Base-by-base conservation (phyloP, 2,888 invertebrate genomes). In the Metellina segmentata region DNA sequence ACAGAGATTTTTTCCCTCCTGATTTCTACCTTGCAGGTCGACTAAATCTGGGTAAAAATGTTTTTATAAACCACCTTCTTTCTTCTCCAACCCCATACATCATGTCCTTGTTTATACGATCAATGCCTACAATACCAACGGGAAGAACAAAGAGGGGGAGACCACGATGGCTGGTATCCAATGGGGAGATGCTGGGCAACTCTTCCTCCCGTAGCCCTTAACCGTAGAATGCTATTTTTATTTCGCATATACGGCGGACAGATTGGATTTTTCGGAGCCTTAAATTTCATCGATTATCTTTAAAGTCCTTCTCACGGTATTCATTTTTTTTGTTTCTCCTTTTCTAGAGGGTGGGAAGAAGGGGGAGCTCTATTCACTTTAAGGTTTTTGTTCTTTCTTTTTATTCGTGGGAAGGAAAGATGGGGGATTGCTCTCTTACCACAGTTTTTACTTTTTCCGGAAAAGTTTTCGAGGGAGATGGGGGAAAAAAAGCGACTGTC, bases 281-380 rank as follows among this genome's bases (percentile, higher is more conserved):
- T 85, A 90, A 89, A 90, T 90, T 85, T 78, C 78, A 90, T 90
- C 89, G 89, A 90, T 90, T 90, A 85, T 90, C 89, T 79, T 85
- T 85, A 90, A 85, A 90, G 78, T 79, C 79, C 77, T 87, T 87
- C 88, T 88, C 81, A 51, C 81, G 34, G 86, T 81, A 74, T 74
- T 53, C 72, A 88, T 77, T 69, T 75, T 72, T 83, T n/a, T 53
- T 20, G 77, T 86, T 79, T 85, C 48, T 87, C 78, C 51, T 87
- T 79, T 52, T 77, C 13, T 72, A 0, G 52, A 48, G 71, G 70
- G 49, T 48, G 13, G 75, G 34, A 34, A n/a, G 49, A 19, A 19
- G 48, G 49, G 69, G 11, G 20, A 5, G 69, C 49, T 16, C 61
- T 61, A 61, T 61, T 61, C 61, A 61, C 61, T 61, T 61, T 11